Percentiles rank a stretch among this genome's conserved stretches.
Conservation (phyloP, 2,888 invertebrate species). For the Euproctis similis region DNA sequence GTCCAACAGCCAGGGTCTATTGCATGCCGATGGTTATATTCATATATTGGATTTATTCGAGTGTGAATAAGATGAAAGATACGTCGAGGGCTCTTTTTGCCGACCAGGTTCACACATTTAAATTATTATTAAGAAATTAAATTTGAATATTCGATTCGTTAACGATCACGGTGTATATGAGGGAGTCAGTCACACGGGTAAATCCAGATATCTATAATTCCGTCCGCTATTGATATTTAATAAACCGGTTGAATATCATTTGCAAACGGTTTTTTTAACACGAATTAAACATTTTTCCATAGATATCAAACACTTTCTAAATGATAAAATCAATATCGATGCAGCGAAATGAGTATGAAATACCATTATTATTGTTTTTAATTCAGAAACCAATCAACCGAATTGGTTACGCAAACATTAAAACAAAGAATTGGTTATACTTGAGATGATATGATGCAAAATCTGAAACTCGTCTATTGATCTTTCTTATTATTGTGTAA, state of each 20-base stretch:
- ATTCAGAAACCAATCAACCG: constrained; percentile 18
- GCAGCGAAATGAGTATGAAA: constrained; percentile 8
- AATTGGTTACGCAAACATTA: constrained; percentile 32
- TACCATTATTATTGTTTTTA: too few relatives aligned
- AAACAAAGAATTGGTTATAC: constrained; percentile 10
- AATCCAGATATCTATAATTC: constrained; percentile 14
- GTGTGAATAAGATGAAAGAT: constrained; percentile 69
- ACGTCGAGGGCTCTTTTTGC: constrained; percentile 42
- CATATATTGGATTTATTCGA: too few relatives aligned
- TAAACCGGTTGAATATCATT: constrained; percentile 14
- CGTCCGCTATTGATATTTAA: constrained; percentile 14
- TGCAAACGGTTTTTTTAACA: constrained; percentile 10
- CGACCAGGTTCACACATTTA: constrained; percentile 29
- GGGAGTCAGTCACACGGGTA: constrained; percentile 14
- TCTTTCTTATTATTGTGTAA: constrained; percentile 49
- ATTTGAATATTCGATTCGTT: constrained; percentile 58
- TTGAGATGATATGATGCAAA: constrained; percentile 37
- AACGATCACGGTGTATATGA: constrained; percentile 54
- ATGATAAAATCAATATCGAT: constrained; percentile 12
- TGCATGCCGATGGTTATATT: constrained; percentile 68
- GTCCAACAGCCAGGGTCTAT: constrained; percentile 66
- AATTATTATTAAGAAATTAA: constrained; percentile 53
- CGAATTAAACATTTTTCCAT: constrained; percentile 8
- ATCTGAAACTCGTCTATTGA: constrained; percentile 52
- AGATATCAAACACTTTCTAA: constrained; percentile 29